Evolutionary conservation across 2,797 vertebrate genomes (phyloP).

Genomic region (Acipenser transmontanus): DNA sequence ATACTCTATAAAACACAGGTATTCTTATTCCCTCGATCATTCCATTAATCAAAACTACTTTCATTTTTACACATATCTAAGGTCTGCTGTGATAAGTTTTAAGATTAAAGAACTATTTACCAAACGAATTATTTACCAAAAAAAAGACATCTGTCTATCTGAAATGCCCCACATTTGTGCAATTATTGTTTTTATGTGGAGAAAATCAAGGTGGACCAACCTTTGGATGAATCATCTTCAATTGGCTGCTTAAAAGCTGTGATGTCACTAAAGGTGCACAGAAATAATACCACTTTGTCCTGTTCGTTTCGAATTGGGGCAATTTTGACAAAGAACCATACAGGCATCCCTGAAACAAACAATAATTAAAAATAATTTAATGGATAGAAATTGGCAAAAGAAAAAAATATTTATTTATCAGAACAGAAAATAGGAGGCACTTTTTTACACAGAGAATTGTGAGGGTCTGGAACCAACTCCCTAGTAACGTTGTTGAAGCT

Average conservation of each 20-base stretch:
- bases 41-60: too few species aligned
- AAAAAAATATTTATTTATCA: neutral
- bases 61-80: too few species aligned
- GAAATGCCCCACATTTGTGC: neutral
- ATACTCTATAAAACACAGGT: neutral
- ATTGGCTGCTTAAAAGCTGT: slow-evolving; percentile 98
- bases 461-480: too few species aligned
- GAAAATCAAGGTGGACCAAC: slow-evolving; percentile 49
- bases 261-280: slow-evolving; percentile 97
- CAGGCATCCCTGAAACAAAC: slow-evolving; percentile 76
- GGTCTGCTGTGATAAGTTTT: too few species aligned
- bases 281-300: slow-evolving; percentile 95
- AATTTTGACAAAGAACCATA: slow-evolving; percentile 98
- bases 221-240: slow-evolving; percentile 94
- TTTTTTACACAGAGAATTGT: too few species aligned
- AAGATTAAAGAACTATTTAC: too few species aligned
- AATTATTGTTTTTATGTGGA: neutral
- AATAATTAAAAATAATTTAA: neutral
- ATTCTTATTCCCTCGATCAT: too few species aligned
- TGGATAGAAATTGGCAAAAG: neutral
- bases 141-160: too few species aligned
- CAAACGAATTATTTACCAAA: too few species aligned
- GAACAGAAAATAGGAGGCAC: too few species aligned
- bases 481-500: too few species aligned
- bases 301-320: slow-evolving; percentile 95